Evolutionary conservation across 2,888 invertebrate genomes (phyloP).

Genomic region (Clunio marinus): DNA sequence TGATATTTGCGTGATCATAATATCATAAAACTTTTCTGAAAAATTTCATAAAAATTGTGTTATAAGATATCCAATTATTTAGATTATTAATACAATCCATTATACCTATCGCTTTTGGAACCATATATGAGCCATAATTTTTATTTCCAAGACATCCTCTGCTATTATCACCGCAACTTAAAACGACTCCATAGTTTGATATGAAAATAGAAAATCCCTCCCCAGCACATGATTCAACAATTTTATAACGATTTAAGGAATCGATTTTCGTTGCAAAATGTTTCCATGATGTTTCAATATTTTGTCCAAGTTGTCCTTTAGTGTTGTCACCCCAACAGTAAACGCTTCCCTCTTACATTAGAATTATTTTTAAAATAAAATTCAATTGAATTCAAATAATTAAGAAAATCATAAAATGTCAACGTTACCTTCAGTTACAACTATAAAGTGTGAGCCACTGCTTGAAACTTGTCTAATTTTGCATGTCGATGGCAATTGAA

Average conservation of each 20-base stretch:
- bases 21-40: constrained; percentile 53
- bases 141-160: constrained; percentile 63
- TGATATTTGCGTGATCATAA: constrained; percentile 58
- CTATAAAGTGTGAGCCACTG: constrained; percentile 57
- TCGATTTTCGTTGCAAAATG: constrained; percentile 59
- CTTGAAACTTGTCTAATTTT: constrained; percentile 55
- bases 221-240: constrained; percentile 59
- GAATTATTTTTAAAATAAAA: too few species aligned
- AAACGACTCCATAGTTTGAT: constrained; percentile 62
- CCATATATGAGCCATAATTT: constrained; percentile 54
- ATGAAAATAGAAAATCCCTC: constrained; percentile 64
- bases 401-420: constrained; percentile 38
- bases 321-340: constrained; percentile 67
- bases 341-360: constrained; percentile 55
- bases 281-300: constrained; percentile 53
- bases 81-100: constrained; percentile 22
- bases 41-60: constrained; percentile 38
- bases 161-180: constrained; percentile 64
- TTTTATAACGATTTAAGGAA: constrained; percentile 58
- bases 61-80: constrained; percentile 30
- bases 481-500: constrained; percentile 56
- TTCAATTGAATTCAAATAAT: constrained; percentile 37
- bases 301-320: constrained; percentile 63
- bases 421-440: constrained; percentile 54
- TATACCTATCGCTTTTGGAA: constrained; percentile 57